phyloP scores from a whole-genome alignment of 2,888 invertebrate genomes.

The Netelia melanura region DNA sequence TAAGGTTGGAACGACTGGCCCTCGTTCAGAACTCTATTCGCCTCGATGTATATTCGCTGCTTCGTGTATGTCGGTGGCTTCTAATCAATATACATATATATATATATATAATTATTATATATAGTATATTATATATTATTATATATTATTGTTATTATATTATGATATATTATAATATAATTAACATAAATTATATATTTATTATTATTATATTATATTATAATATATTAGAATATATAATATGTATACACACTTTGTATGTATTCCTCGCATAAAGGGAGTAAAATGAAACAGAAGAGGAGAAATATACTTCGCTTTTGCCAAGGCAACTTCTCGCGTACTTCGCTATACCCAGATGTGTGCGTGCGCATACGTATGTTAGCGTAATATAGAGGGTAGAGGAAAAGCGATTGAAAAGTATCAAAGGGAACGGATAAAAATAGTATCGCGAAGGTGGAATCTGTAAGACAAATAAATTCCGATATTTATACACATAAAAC shows the following conservation, averaged over 20 bases:
- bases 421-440: conserved; percentile 12
- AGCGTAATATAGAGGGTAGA: background rate
- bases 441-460: background rate
- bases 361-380: background rate
- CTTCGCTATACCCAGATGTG: background rate
- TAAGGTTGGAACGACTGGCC: conserved; percentile 27
- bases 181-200: too few species aligned
- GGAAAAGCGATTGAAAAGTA: background rate
- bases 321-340: conserved; percentile 14
- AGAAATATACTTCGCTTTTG: conserved; percentile 41
- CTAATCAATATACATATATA: background rate
- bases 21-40: conserved; percentile 12
- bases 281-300: conserved; percentile 9
- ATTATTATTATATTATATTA: too few species aligned
- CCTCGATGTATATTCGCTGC: background rate
- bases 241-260: background rate
- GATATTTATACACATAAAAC: conserved; percentile 11
- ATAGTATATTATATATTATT: too few species aligned
- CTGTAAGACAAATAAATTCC: conserved; percentile 36
- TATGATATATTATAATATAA: background rate
- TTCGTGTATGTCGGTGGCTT: conserved; percentile 27
- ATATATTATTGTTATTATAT: too few species aligned
- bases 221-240: too few species aligned
- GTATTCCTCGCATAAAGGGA: conserved; percentile 17
- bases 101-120: background rate